These are phyloP conservation scores for Drosophila truncata DNA, from an alignment of 1,140 invertebrate species.

Conservation along the genomic window DNA sequence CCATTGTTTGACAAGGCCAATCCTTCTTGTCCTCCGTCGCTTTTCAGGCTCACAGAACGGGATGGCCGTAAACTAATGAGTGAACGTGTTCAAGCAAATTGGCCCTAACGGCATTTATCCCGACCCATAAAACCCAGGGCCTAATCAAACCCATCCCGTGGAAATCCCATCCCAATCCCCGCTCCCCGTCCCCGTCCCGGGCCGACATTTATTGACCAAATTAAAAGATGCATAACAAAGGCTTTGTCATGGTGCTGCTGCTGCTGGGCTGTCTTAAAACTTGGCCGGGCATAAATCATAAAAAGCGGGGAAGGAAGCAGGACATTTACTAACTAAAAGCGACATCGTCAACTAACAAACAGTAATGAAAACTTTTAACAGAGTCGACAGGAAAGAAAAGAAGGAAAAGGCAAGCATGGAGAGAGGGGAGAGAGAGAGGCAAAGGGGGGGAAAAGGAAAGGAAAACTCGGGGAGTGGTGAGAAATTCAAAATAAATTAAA, in stretches of 20 bases:
- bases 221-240: constrained; percentile 65
- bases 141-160: constrained; percentile 25
- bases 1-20: constrained; percentile 44
- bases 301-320: constrained; percentile 20
- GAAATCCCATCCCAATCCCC: background rate
- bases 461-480: background rate
- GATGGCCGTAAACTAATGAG: constrained; percentile 43
- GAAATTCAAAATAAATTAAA: constrained; percentile 60
- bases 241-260: constrained; percentile 55
- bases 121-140: constrained; percentile 21
- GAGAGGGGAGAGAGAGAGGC: background rate
- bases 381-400: constrained; percentile 5
- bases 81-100: constrained; percentile 62
- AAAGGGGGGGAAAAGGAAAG: background rate
- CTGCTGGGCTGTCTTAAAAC: constrained; percentile 43
- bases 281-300: constrained; percentile 59
- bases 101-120: constrained; percentile 44
- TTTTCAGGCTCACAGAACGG: background rate
- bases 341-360: constrained; percentile 50
- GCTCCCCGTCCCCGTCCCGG: background rate
- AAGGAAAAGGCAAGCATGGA: background rate
- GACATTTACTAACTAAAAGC: constrained; percentile 42
- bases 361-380: constrained; percentile 63
- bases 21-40: background rate
- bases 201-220: constrained; percentile 62